phyloP scores from a whole-genome alignment of 2,888 invertebrate species.

The Pristionchus exspectatus region DNA sequence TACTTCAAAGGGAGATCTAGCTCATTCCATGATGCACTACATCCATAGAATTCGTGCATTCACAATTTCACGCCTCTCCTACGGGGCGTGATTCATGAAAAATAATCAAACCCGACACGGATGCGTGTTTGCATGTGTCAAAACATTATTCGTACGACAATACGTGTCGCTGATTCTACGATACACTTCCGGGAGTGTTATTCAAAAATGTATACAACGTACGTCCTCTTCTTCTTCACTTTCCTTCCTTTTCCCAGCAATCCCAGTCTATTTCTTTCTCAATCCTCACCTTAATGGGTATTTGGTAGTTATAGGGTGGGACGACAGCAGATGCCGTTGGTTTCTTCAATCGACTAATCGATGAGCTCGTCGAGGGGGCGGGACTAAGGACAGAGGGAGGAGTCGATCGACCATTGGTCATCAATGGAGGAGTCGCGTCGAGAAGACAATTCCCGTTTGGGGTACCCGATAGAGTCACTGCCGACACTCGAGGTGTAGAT shows the following conservation, averaged over 20 bases:
- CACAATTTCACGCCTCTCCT: not conserved
- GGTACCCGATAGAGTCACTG: not conserved
- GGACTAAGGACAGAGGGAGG: conserved; percentile 18
- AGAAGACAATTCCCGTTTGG: conserved; percentile 24
- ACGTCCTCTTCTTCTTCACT: too few species aligned
- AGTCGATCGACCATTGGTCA: conserved; percentile 2
- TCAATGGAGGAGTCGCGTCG: conserved; percentile 14
- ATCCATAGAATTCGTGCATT: not conserved
- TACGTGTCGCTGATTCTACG: too few species aligned
- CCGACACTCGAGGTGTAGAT: conserved; percentile 29
- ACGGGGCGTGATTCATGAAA: not conserved
- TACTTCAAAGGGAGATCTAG: too few species aligned
- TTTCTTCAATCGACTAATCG: conserved; percentile 43
- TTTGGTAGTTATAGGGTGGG: conserved; percentile 63
- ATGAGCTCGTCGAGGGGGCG: conserved; percentile 8
- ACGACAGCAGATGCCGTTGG: conserved; percentile 60
- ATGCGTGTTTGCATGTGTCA: not conserved
- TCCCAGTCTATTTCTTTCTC: not conserved
- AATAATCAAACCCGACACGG: not conserved
- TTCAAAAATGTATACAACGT: too few species aligned
- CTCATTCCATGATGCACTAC: not conserved
- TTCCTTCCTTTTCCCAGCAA: not conserved
- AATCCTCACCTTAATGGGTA: conserved; percentile 47
- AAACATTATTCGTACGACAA: not conserved
- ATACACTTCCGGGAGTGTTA: too few species aligned